Conservation (phyloP, 2,797 vertebrate genomes). For the Chloroceryle amazona region DNA sequence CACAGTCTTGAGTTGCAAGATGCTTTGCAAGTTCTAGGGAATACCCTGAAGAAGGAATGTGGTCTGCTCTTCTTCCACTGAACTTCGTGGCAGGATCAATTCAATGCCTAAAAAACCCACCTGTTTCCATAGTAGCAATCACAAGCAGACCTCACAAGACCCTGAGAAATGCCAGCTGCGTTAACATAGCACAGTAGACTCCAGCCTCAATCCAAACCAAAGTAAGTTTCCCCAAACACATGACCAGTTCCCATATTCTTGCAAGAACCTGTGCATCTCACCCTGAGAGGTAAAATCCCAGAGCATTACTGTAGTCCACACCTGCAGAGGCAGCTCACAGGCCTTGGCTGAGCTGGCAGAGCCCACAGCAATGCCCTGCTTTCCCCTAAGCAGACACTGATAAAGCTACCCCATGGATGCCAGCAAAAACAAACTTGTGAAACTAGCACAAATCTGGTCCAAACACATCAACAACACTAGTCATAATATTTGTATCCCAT, state of each 20-base stretch:
- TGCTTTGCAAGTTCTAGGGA: not conserved
- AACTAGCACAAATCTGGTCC: accelerated
- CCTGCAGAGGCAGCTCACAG: not conserved
- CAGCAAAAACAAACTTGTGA: not conserved
- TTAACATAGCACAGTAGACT: not conserved
- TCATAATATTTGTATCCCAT: not conserved
- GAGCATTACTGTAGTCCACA: not conserved
- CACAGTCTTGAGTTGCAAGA: not conserved
- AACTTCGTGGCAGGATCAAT: not conserved
- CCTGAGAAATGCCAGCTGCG: not conserved
- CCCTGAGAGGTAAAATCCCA: not conserved
- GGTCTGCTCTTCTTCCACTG: not conserved
- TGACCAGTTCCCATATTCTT: not conserved
- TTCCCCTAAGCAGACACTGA: not conserved
- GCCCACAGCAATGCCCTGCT: not conserved
- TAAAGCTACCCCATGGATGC: not conserved
- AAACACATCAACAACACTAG: not conserved
- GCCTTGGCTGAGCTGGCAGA: not conserved
- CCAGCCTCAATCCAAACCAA: not conserved
- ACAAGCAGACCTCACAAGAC: not conserved
- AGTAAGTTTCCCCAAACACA: not conserved
- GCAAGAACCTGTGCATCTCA: accelerated
- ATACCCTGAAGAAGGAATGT: not conserved
- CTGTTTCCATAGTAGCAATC: not conserved
- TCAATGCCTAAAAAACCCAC: not conserved